These are phyloP conservation scores for Drosophila prosaltans DNA, from an alignment of 1,140 invertebrate genomes.

Conservation along the genomic window DNA sequence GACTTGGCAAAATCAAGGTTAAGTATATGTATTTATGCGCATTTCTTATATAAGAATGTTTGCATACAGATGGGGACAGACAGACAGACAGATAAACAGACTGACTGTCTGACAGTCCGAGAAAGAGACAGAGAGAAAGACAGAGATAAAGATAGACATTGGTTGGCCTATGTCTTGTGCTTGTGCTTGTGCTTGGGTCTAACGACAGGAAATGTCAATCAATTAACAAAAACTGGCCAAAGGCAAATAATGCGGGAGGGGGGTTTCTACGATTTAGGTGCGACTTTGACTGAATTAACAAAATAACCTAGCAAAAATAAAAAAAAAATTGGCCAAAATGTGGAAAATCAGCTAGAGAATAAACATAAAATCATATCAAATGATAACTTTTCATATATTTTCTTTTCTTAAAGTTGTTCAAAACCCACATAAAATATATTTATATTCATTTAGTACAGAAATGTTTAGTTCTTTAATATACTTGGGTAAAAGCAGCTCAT, in stretches of 20 bases:
- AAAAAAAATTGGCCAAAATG: too few relatives aligned
- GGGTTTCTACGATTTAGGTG: not conserved
- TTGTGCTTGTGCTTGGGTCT: conserved; percentile 14
- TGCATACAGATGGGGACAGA: conserved; percentile 39
- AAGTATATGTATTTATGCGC: conserved; percentile 70
- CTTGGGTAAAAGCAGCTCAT: too few relatives aligned
- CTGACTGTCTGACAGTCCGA: not conserved
- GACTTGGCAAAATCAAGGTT: conserved; percentile 72
- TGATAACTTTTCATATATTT: too few relatives aligned
- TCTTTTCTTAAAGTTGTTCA: too few relatives aligned
- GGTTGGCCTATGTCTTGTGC: conserved; percentile 18
- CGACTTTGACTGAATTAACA: not conserved
- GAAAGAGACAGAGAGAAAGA: not conserved
- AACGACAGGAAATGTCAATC: conserved; percentile 68
- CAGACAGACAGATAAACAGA: not conserved
- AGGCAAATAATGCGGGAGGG: not conserved
- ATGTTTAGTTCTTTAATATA: too few relatives aligned
- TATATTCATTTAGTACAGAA: too few relatives aligned
- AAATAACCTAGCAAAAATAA: not conserved
- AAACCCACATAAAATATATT: too few relatives aligned
- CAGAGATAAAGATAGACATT: not conserved
- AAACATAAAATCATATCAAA: too few relatives aligned
- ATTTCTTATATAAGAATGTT: conserved; percentile 28
- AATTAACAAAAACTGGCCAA: conserved; percentile 48
- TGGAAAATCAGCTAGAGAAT: too few relatives aligned